Evolutionary conservation across 1,140 invertebrate genomes (phyloP).

Genomic region (Zaprionus ornatus): DNA sequence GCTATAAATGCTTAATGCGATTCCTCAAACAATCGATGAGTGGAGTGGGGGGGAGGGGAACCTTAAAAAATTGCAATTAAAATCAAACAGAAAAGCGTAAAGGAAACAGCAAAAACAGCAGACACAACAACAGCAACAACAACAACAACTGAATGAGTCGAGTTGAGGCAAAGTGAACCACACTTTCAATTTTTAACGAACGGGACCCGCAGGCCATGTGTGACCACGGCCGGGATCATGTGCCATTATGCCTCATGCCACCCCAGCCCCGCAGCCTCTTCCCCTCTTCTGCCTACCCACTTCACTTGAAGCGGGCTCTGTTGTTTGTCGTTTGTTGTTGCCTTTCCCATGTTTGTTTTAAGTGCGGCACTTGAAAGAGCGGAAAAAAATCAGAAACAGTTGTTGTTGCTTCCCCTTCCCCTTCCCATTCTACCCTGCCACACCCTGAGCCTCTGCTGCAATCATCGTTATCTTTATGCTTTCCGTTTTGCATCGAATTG

Average conservation of each 20-base stretch:
- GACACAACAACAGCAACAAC: neutral
- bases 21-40: conserved; percentile 21
- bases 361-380: conserved; percentile 24
- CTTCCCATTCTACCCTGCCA: conserved; percentile 28
- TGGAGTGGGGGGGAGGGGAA: neutral
- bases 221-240: conserved; percentile 13
- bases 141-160: neutral
- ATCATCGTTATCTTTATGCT: conserved; percentile 49
- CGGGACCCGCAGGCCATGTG: conserved; percentile 16
- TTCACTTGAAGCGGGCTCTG: neutral
- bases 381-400: conserved; percentile 23
- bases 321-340: neutral
- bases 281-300: neutral
- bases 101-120: neutral
- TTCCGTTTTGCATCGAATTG: conserved; percentile 26
- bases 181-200: conserved; percentile 25
- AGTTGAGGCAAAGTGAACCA: neutral
- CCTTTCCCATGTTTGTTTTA: conserved; percentile 33
- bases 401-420: conserved; percentile 18
- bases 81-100: conserved; percentile 21
- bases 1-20: conserved; percentile 5
- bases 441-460: conserved; percentile 24
- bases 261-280: neutral
- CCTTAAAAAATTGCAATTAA: conserved; percentile 41
- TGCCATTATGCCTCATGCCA: neutral